A percentile compares a stretch with the other conserved stretches of the same genome.
These are phyloP conservation scores for Gila robusta DNA, from an alignment of 2,797 vertebrate genomes.

Conservation along the genomic window DNA sequence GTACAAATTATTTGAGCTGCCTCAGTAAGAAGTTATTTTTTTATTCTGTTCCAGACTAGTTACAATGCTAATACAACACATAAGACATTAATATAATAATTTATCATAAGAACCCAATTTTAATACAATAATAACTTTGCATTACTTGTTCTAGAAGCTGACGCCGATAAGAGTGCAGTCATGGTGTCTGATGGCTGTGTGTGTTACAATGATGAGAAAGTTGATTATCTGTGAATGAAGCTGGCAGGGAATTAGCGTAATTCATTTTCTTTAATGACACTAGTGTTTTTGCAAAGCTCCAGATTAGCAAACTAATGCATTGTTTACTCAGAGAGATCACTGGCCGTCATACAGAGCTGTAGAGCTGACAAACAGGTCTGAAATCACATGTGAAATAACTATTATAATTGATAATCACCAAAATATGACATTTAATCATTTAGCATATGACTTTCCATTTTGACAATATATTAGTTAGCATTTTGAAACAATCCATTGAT, in stretches of 20 bases:
- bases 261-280: constrained; percentile 84
- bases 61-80: background rate
- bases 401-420: constrained; percentile 9
- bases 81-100: background rate
- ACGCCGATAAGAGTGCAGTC: constrained; percentile 83
- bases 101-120: background rate
- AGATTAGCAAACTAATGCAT: constrained; percentile 78
- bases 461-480: constrained; percentile 9
- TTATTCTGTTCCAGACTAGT: background rate
- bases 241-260: constrained; percentile 81
- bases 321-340: constrained; percentile 73
- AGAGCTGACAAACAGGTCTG: constrained; percentile 6
- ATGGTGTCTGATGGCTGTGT: constrained; percentile 72
- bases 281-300: constrained; percentile 77
- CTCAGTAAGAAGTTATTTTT: background rate
- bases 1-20: background rate
- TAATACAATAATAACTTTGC: constrained; percentile 8
- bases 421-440: constrained; percentile 8
- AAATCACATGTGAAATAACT: background rate
- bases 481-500: background rate
- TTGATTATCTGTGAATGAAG: constrained; percentile 84
- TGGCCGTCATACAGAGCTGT: constrained; percentile 60
- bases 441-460: background rate
- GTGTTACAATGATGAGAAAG: constrained; percentile 79
- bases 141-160: constrained; percentile 54